These are phyloP conservation scores for Sarcophaga variegata DNA, from an alignment of 2,888 invertebrate species.

Conservation along the genomic window DNA sequence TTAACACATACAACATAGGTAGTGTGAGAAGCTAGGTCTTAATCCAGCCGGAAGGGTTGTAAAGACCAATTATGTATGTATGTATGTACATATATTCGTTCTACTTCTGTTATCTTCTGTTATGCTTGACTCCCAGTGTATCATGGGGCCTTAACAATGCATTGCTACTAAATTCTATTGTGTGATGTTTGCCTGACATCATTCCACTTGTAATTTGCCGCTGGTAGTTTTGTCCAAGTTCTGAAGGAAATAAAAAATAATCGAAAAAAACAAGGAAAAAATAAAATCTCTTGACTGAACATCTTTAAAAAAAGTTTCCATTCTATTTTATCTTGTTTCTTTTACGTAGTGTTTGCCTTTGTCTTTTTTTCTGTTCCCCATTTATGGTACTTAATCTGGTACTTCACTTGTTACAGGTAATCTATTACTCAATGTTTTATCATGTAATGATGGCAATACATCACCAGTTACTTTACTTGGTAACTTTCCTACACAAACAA, in stretches of 20 bases:
- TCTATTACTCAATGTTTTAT: constrained; percentile 56
- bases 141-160: too few species aligned
- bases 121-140: too few species aligned
- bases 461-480: constrained; percentile 42
- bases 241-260: too few species aligned
- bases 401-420: constrained; percentile 52
- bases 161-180: too few species aligned
- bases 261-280: background rate
- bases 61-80: too few species aligned
- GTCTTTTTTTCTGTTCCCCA: background rate
- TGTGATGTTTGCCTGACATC: too few species aligned
- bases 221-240: constrained; percentile 1
- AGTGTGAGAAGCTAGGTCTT: too few species aligned
- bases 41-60: too few species aligned
- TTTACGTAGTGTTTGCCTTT: background rate
- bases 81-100: too few species aligned
- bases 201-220: background rate
- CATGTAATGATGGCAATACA: constrained; percentile 60
- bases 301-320: constrained; percentile 10
- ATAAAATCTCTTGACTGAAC: constrained; percentile 5
- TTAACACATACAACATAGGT: too few species aligned
- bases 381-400: background rate
- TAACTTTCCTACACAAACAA: background rate
- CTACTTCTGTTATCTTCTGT: too few species aligned
- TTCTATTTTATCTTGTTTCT: background rate